Base-by-base conservation (phyloP, 2,888 invertebrate genomes). In the Napeogenes inachia region DNA sequence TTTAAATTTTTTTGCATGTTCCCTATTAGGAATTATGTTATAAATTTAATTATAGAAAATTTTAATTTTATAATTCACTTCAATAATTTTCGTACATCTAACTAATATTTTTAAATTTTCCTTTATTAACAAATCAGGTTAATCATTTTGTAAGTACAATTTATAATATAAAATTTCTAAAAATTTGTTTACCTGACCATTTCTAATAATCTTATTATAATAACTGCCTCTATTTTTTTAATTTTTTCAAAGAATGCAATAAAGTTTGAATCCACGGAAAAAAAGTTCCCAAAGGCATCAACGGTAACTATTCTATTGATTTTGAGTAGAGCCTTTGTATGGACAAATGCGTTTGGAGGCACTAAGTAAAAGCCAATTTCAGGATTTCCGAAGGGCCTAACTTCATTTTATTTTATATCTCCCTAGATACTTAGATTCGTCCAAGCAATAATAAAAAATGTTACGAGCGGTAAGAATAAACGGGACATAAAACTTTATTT, bases 361-460 rank as follows among this genome's bases (percentile, higher is more conserved):
- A 83, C 84, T 81, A 76, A 84, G 84, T 86, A 87, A 87, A 83
- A 62, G 84, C 85, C 89, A 89, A 89, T 89, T 86, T 87, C 89
- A 85, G 79, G 89, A 89, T 88, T 89, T 88, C 87, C 89, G 85
- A 89, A 89, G 89, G 89, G 89, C 89, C 88, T 89, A 87, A 87
- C 83, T 89, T 89, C 89, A 89, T 89, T 89, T 89, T 86, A 88
- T 89, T 89, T 89, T 89, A 89, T 89, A 87, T 86, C 88, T 89
- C 89, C 89, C 89, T 78, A 84, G 89, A 87, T 86, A 88, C 87
- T 89, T 60, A 88, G 88, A 89, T 89, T 89, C 89, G 87, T 86
- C 87, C 86, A 82, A 79, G 82, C 87, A 87, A 87, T 88, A 88
- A 87, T 89, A 88, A 89, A 89, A 89, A 88, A 85, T 81, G 84